phyloP scores from a whole-genome alignment of 2,888 invertebrate genomes.

The Drosophila cognata region DNA sequence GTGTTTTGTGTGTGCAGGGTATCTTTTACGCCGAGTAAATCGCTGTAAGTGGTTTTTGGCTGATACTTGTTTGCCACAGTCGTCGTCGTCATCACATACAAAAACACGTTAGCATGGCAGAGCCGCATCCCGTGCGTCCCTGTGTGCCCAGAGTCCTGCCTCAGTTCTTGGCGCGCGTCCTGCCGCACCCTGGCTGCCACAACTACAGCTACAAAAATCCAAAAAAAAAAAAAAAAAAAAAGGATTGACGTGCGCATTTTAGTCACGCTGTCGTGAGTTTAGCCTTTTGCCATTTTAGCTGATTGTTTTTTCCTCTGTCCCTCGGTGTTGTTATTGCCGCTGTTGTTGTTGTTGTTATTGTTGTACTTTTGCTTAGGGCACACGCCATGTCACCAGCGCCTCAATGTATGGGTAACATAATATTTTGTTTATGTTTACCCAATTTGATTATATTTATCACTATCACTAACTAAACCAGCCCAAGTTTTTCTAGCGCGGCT shows the following conservation, averaged over 20 bases:
- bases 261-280: constrained; percentile 72
- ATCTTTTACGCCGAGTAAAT: neutral
- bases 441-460: constrained; percentile 75
- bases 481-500: constrained; percentile 21
- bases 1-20: neutral
- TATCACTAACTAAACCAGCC: constrained; percentile 52
- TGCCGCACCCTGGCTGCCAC: constrained; percentile 24
- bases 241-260: constrained; percentile 75
- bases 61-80: constrained; percentile 2
- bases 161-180: constrained; percentile 11
- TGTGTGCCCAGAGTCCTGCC: constrained; percentile 8
- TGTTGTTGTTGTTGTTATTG: constrained; percentile 3
- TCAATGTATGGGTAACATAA: constrained; percentile 67
- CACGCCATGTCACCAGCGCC: constrained; percentile 55
- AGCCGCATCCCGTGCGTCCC: constrained; percentile 38
- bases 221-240: constrained; percentile 29
- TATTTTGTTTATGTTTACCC: constrained; percentile 74
- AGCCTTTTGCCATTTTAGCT: constrained; percentile 73
- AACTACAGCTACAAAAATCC: constrained; percentile 23
- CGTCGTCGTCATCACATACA: constrained; percentile 56
- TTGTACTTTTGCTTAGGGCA: constrained; percentile 15
- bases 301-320: constrained; percentile 62
- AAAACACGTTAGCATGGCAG: constrained; percentile 67
- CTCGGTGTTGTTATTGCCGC: constrained; percentile 5
- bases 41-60: neutral